A percentile compares a stretch with the other conserved stretches of the same genome.
These are phyloP conservation scores for Saccopteryx bilineata DNA, from an alignment of 2,113 vertebrate species.

Conservation along the genomic window DNA sequence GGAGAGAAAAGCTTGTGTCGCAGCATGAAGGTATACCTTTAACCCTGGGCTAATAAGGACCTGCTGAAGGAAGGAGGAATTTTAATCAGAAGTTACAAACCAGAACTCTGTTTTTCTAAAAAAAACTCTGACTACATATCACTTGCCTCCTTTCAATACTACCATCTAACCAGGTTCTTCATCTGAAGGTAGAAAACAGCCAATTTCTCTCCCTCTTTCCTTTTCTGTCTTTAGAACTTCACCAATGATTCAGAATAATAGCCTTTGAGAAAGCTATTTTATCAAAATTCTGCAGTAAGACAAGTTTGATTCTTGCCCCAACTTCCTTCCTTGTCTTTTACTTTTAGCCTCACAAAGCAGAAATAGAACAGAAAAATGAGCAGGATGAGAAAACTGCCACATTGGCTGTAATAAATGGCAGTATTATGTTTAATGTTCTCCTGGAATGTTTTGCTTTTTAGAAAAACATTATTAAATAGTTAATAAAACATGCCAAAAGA, in stretches of 20 bases:
- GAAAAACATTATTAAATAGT: conserved; percentile 57
- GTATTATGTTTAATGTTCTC: conserved; percentile 18
- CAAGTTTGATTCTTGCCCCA: neutral
- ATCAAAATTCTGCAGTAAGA: conserved; percentile 43
- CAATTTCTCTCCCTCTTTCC: neutral
- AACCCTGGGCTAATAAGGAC: neutral
- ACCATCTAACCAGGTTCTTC: neutral
- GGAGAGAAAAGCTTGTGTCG: neutral
- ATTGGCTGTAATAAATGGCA: conserved; percentile 37
- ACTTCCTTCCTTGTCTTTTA: neutral
- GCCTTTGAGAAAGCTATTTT: neutral
- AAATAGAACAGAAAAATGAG: conserved; percentile 49
- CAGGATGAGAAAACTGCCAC: neutral
- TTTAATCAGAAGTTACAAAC: neutral
- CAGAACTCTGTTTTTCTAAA: neutral
- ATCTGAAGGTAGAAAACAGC: neutral
- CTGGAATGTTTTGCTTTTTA: conserved; percentile 25
- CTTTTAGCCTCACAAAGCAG: conserved; percentile 52
- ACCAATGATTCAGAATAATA: conserved; percentile 1
- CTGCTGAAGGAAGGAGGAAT: neutral
- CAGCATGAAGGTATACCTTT: neutral
- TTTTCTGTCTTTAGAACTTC: neutral
- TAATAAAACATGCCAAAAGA: conserved; percentile 48
- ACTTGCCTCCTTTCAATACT: neutral
- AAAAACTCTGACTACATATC: neutral